A percentile compares a stretch with the other conserved stretches of the same genome.
Evolutionary conservation across 2,113 vertebrate species (phyloP).

Genomic region (Chamaetylas fuelleborni): DNA sequence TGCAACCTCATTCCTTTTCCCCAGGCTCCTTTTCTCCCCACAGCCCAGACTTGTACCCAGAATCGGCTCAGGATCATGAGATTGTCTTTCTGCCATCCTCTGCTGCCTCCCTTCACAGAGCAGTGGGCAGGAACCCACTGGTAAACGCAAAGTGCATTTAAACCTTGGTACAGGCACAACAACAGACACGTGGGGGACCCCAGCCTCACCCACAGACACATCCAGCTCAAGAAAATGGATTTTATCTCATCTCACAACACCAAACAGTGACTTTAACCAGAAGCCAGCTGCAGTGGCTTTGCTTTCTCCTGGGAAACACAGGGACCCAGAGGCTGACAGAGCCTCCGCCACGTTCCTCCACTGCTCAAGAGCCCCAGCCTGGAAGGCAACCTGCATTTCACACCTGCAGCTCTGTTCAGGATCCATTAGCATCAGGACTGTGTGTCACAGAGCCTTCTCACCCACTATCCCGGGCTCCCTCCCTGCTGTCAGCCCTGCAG

Average conservation of each 20-base stretch:
- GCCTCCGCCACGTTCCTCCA: accelerated
- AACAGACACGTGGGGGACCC: accelerated
- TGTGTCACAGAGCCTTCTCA: neutral
- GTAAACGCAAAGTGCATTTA: accelerated
- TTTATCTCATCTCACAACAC: neutral
- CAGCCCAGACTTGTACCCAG: accelerated
- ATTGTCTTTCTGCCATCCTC: neutral
- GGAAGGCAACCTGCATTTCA: neutral
- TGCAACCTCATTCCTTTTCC: neutral
- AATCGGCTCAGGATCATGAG: neutral
- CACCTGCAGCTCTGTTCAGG: neutral
- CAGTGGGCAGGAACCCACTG: accelerated
- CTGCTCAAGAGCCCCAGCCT: neutral
- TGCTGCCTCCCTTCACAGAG: neutral
- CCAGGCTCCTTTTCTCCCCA: neutral
- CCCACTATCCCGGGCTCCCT: neutral
- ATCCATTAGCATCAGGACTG: neutral
- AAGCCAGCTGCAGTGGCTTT: neutral
- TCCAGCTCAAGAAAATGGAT: neutral
- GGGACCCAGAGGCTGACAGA: accelerated
- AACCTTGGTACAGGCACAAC: accelerated
- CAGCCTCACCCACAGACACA: accelerated
- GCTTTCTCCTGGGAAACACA: neutral
- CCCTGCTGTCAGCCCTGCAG: neutral
- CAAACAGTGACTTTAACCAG: neutral